Evolutionary conservation across 2,797 vertebrate species (phyloP), one percentile per base, ranked within the genome.

Genomic region (Sciurus carolinensis): DNA sequence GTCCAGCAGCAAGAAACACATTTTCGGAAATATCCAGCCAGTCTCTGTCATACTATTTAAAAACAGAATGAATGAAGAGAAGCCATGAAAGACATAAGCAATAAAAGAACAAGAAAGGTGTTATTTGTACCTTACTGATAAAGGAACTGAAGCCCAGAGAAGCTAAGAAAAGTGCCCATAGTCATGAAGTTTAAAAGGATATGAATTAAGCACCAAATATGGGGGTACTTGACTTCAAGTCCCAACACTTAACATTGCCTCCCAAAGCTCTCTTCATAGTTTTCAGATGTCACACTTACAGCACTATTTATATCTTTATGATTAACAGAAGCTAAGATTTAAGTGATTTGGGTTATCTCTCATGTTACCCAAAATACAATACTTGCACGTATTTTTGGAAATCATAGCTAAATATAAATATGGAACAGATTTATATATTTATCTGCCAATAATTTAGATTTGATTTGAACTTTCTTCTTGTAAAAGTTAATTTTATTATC

Each of bases 401-500:
- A 7, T 15, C 66, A 90, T 52, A 24, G 20, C 22, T 87, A 44
- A 59, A 24, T 82, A 93, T 86, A 94, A 86, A 83, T 52, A 76
- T 71, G 17, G 76, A 87, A 96, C 87, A 10, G 18, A 86, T 94
- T 86, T 93, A 59, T 87, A 77, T 57, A 62, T 30, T 87, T 92
- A 42, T 77, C 28, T 86, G 36, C 30, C 28, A 92, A 84, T 77
- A 71, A 91, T 93, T 95, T 93, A 87, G 11, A 90, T 80, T 96
- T 90, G 15, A 87, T 80, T 87, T 81, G 14, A 73, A 73, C 47
- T 92, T 93, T 72, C 7, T 91, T 66, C 22, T 80, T 90, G 14
- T 80, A 13, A 57, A 97, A 85, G 36, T 75, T 62, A 36, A 75
- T 42, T 95, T 64, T 71, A 85, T 92, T 85, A 69, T 57, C 8